phyloP scores from a whole-genome alignment of 2,888 invertebrate genomes.

The Cephus pulcher region DNA sequence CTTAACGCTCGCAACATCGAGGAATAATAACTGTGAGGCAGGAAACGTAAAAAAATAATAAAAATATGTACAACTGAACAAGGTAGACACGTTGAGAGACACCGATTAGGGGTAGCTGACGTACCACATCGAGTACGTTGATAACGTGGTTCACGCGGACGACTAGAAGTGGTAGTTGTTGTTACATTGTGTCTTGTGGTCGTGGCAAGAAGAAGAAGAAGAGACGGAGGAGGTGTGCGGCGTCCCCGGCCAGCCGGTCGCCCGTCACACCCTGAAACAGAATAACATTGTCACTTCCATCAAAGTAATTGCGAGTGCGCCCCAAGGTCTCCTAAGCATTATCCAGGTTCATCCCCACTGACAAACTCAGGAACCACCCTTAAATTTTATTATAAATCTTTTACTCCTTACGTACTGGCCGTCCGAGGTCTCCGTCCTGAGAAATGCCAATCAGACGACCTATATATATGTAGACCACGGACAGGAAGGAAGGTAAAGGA shows the following conservation, averaged over 20 bases:
- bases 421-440: background rate
- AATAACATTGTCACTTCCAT: slow-evolving; percentile 63
- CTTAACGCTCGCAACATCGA: slow-evolving; percentile 28
- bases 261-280: slow-evolving; percentile 67
- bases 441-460: background rate
- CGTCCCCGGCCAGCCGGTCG: slow-evolving; percentile 67
- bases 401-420: background rate
- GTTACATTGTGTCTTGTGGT: slow-evolving; percentile 65
- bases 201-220: slow-evolving; percentile 64
- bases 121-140: slow-evolving; percentile 65
- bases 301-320: slow-evolving; percentile 35
- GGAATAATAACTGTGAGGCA: slow-evolving; percentile 48
- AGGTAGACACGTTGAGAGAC: slow-evolving; percentile 52
- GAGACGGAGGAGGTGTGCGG: slow-evolving; percentile 65
- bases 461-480: background rate
- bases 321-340: background rate
- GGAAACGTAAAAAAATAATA: slow-evolving; percentile 38
- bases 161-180: slow-evolving; percentile 47
- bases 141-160: slow-evolving; percentile 62
- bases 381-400: background rate
- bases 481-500: background rate
- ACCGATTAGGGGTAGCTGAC: slow-evolving; percentile 63
- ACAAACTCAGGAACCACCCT: background rate
- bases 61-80: slow-evolving; percentile 36
- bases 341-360: background rate